Conservation (phyloP, 2,888 invertebrate species). For the Epirrhoe alternata region DNA sequence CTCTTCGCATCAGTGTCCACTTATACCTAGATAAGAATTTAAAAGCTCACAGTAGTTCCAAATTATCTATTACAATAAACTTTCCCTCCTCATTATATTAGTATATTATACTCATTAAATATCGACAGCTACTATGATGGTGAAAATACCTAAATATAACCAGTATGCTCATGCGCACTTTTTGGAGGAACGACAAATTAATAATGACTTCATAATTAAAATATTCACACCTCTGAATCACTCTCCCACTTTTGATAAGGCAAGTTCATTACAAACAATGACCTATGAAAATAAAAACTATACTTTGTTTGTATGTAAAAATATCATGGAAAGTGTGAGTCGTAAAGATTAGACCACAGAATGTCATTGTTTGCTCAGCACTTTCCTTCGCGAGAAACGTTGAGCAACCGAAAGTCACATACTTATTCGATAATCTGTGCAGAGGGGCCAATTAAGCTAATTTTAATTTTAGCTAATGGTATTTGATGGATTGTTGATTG, state of each 20-base stretch:
- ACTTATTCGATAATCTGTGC: conserved; percentile 13
- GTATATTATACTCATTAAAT: no score
- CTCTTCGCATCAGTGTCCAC: no score
- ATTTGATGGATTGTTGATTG: conserved; percentile 15
- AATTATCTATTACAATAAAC: no score
- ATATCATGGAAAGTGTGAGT: conserved; percentile 17
- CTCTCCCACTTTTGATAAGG: background rate
- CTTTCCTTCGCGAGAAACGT: conserved; percentile 13
- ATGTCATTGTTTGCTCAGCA: conserved; percentile 19
- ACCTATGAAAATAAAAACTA: background rate
- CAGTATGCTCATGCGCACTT: background rate
- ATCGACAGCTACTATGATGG: no score
- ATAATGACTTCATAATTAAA: background rate
- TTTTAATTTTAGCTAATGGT: no score
- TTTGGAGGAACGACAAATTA: background rate
- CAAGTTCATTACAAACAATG: conserved; percentile 10
- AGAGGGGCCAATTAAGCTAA: conserved; percentile 9
- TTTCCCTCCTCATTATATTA: no score
- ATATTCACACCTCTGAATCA: conserved; percentile 1
- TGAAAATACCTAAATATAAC: no score
- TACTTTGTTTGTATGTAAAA: conserved; percentile 10
- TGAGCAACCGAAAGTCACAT: conserved; percentile 18
- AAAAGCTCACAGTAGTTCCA: no score
- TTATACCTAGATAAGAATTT: no score
- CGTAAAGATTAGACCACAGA: conserved; percentile 13